phyloP scores from a whole-genome alignment of 2,113 vertebrate genomes.

The Seriola aureovittata region DNA sequence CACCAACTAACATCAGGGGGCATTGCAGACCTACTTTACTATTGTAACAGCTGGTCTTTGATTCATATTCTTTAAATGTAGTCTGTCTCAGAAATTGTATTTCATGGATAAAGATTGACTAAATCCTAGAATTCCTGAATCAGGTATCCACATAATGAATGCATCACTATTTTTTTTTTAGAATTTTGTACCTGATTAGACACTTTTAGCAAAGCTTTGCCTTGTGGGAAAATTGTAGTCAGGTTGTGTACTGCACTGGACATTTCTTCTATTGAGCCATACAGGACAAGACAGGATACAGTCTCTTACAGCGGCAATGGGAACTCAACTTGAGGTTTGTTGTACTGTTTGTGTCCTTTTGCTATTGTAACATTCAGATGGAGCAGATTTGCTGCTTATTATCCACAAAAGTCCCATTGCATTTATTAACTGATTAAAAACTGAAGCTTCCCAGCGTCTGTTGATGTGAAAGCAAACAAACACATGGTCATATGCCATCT shows the following conservation, averaged over 20 bases:
- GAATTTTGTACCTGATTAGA: background rate
- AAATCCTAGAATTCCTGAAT: background rate
- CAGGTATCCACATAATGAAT: slow-evolving; percentile 2
- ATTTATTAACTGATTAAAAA: slow-evolving; percentile 55
- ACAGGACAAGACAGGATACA: background rate
- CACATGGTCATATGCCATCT: slow-evolving; percentile 53
- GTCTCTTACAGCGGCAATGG: background rate
- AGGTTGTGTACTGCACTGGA: background rate
- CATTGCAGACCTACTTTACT: slow-evolving; percentile 40
- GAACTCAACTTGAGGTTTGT: background rate
- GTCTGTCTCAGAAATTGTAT: background rate
- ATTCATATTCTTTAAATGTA: background rate
- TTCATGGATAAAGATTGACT: background rate
- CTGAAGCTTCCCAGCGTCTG: slow-evolving; percentile 15
- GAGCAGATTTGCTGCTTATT: slow-evolving; percentile 30
- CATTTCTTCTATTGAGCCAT: background rate
- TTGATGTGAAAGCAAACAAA: slow-evolving; percentile 42
- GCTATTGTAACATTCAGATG: background rate
- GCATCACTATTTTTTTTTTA: background rate
- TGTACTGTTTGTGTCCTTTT: slow-evolving; percentile 2
- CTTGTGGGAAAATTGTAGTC: background rate
- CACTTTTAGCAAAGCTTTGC: background rate
- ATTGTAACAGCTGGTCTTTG: background rate
- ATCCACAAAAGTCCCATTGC: background rate
- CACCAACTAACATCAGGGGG: slow-evolving; percentile 52